These are phyloP conservation scores for Hirtodrosophila confusa DNA, from an alignment of 2,888 invertebrate species.

Conservation along the genomic window DNA sequence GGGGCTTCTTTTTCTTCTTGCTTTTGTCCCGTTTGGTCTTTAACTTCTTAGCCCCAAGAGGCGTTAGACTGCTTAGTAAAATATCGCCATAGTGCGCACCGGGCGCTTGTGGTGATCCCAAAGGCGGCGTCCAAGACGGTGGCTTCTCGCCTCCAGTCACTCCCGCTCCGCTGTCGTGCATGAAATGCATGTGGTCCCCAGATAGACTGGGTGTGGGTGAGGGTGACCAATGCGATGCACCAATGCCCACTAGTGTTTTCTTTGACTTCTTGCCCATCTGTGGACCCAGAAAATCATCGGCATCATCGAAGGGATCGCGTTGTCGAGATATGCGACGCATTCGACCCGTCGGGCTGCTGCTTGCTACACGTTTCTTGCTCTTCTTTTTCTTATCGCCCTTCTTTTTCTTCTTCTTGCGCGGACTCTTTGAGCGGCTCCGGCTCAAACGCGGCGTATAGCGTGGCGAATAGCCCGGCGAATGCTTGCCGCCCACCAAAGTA, in stretches of 20 bases:
- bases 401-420: constrained; percentile 78
- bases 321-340: constrained; percentile 76
- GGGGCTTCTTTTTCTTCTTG: constrained; percentile 83
- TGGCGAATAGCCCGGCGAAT: constrained; percentile 70
- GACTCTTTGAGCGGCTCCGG: constrained; percentile 78
- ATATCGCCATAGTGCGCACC: constrained; percentile 48
- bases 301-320: constrained; percentile 74
- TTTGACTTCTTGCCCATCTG: constrained; percentile 77
- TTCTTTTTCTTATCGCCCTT: constrained; percentile 79
- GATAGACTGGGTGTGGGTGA: constrained; percentile 86
- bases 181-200: constrained; percentile 62
- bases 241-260: constrained; percentile 45
- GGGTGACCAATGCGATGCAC: constrained; percentile 63
- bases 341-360: constrained; percentile 67
- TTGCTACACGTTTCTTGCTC: constrained; percentile 62
- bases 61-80: constrained; percentile 53
- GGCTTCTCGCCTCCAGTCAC: constrained; percentile 60
- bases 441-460: constrained; percentile 82
- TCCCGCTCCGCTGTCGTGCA: constrained; percentile 41
- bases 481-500: constrained; percentile 39
- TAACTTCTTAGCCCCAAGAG: constrained; percentile 82
- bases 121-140: constrained; percentile 88
- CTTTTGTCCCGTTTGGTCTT: constrained; percentile 81
- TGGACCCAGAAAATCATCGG: constrained; percentile 66
- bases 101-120: constrained; percentile 77